Base-by-base conservation (phyloP, 2,797 vertebrate species). In the Buphagus erythrorhynchus region DNA sequence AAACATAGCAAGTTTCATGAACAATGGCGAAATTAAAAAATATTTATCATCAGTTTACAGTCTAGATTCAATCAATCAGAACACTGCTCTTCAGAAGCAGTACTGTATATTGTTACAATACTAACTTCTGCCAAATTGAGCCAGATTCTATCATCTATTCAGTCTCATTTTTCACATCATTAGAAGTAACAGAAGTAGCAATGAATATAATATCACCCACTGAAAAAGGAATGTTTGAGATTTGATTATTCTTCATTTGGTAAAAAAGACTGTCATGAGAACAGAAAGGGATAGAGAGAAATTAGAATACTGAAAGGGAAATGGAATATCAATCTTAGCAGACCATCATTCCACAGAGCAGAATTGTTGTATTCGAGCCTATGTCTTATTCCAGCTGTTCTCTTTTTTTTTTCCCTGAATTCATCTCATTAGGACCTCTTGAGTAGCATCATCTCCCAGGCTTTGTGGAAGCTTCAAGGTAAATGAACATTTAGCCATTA, bases 241-340 rank as follows among this genome's bases (percentile, higher is more conserved):
- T 66, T 24, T 74, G 29, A 82, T 29, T 68, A 20, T 62, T 88
- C 66, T 80, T 93, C 72, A 76, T 87, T 90, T 88, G 77, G 28
- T 90, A 81, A 82, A 89, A 92, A 92, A 45, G 21, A 52, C 51
- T 25, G 25, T 58, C 42, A 51, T n/a, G n/a, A n/a, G n/a, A n/a
- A n/a, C n/a, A n/a, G n/a, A n/a, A n/a, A 67, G 36, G 63, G 38
- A 71, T 46, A 81, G 31, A 40, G n/a, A 90, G 17, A 51, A 88
- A 79, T 76, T 67, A 69, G 49, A 84, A 89, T 45, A 92, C 55
- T 73, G 74, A 90, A 84, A 83, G 68, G 49, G 83, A 95, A 90
- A 67, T 61, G 81, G 82, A 93, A 52, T 62, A 62, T 45, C 45
- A 72, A 21, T 29, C 52, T 84, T 73, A 61, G 38, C 29, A 62